These are phyloP conservation scores for Portevinia maculata DNA, from an alignment of 2,888 invertebrate genomes.

Conservation along the genomic window DNA sequence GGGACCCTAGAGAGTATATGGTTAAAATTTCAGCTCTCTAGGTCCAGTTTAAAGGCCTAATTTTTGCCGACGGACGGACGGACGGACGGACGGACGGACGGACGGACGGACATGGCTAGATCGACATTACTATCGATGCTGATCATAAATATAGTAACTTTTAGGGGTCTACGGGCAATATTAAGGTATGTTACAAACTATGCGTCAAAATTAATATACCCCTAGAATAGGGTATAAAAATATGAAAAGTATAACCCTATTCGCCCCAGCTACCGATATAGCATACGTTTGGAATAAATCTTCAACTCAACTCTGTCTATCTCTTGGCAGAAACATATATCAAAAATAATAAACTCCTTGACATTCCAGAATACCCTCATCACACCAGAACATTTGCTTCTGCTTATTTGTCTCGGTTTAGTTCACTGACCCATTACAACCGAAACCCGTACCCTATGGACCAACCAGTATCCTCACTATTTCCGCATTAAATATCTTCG, in stretches of 20 bases:
- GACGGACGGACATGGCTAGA: too few relatives aligned
- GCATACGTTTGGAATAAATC: slow-evolving; percentile 31
- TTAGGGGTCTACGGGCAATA: too few relatives aligned
- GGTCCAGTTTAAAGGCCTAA: too few relatives aligned
- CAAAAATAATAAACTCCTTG: slow-evolving; percentile 72
- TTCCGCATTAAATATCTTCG: slow-evolving; percentile 52
- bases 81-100: too few relatives aligned
- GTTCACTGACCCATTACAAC: slow-evolving; percentile 54
- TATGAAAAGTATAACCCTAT: slow-evolving; percentile 30
- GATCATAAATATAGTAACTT: too few relatives aligned
- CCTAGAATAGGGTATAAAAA: too few relatives aligned
- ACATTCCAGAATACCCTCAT: slow-evolving; percentile 26
- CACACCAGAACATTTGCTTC: slow-evolving; percentile 12
- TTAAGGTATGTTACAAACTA: too few relatives aligned
- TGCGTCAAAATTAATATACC: too few relatives aligned
- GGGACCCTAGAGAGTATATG: too few relatives aligned
- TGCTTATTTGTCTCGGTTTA: slow-evolving; percentile 35
- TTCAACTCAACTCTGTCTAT: slow-evolving; percentile 7
- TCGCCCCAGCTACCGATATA: slow-evolving; percentile 1
- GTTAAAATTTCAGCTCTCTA: too few relatives aligned
- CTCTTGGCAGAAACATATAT: slow-evolving; percentile 50
- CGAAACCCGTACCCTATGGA: not conserved
- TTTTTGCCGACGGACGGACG: too few relatives aligned
- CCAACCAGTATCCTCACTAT: not conserved
- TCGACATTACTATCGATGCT: too few relatives aligned